Conservation (phyloP, 2,888 invertebrate genomes). For the Hydriomena furcata region DNA sequence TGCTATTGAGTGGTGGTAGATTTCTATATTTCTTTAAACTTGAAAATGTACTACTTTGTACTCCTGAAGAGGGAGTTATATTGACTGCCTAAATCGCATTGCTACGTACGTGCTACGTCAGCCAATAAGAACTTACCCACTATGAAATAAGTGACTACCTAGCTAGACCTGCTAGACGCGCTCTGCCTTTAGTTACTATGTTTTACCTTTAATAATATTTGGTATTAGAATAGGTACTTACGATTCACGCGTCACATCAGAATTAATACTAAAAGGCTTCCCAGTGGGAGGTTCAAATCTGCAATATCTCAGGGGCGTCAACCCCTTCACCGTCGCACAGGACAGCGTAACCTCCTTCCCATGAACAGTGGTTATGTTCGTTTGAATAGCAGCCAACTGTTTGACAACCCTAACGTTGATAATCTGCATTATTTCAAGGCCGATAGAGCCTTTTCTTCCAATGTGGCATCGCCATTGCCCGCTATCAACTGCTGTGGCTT, state of each 20-base stretch:
- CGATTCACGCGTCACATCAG: conserved; percentile 58
- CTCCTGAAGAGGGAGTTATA: too few relatives aligned
- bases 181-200: too few relatives aligned
- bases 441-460: conserved; percentile 51
- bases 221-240: conserved; percentile 47
- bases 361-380: conserved; percentile 52
- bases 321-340: conserved; percentile 65
- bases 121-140: too few relatives aligned
- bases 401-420: conserved; percentile 61
- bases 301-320: conserved; percentile 70
- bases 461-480: conserved; percentile 79
- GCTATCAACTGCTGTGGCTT: conserved; percentile 52
- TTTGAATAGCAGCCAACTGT: conserved; percentile 63
- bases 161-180: too few relatives aligned
- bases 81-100: too few relatives aligned
- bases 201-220: too few relatives aligned
- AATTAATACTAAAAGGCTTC: conserved; percentile 70
- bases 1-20: too few relatives aligned
- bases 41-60: too few relatives aligned
- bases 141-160: too few relatives aligned
- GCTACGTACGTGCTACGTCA: too few relatives aligned
- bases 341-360: conserved; percentile 61
- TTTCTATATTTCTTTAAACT: too few relatives aligned
- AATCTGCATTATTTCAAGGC: conserved; percentile 58
- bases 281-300: conserved; percentile 75